Evolutionary conservation across 1,140 invertebrate genomes (phyloP).

Genomic region (Leptinotarsa texana): DNA sequence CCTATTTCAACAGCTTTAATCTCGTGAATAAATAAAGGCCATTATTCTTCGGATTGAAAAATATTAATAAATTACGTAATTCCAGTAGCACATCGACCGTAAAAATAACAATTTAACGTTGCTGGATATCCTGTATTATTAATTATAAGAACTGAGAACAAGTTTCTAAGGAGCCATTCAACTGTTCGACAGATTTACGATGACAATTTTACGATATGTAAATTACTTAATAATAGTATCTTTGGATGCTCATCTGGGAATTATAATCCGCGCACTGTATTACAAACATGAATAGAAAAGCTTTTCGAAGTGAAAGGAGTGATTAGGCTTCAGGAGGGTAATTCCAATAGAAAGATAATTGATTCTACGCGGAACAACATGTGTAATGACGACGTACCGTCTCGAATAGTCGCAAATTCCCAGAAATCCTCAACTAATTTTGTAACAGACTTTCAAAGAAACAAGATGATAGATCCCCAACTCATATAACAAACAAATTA

Average conservation of each 20-base stretch:
- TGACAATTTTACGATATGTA: constrained; percentile 6
- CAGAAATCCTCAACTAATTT: no score
- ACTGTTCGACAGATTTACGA: not conserved
- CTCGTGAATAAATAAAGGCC: constrained; percentile 3
- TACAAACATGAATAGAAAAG: not conserved
- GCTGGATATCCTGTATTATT: constrained; percentile 6
- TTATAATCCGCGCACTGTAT: not conserved
- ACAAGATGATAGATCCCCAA: no score
- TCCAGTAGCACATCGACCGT: constrained; percentile 7
- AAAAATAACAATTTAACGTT: constrained; percentile 1
- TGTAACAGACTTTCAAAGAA: no score
- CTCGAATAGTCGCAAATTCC: no score
- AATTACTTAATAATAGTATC: not conserved
- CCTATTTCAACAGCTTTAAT: constrained; percentile 3
- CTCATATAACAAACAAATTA: no score
- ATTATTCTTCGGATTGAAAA: constrained; percentile 6
- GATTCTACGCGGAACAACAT: no score
- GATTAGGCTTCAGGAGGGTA: no score
- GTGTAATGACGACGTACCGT: no score
- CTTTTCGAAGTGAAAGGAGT: no score
- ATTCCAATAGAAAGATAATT: no score
- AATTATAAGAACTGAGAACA: constrained; percentile 6
- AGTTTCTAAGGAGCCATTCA: constrained; percentile 3
- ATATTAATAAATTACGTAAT: constrained; percentile 9
- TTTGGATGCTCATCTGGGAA: not conserved